phyloP scores from a whole-genome alignment of 2,113 vertebrate genomes.

The Gymnobelideus leadbeateri region DNA sequence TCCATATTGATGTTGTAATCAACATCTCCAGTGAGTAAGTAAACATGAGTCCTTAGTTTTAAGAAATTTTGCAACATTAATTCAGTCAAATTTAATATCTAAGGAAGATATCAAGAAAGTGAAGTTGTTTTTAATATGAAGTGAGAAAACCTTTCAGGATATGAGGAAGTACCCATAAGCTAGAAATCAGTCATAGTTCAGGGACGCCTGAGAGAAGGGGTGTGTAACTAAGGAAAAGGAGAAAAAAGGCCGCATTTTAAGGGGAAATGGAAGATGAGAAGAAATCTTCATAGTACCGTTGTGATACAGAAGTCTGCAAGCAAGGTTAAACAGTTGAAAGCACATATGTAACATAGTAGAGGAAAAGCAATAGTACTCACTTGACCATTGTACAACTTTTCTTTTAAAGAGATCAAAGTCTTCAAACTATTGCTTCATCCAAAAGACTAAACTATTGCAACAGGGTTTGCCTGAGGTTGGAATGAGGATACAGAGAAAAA shows the following conservation, averaged over 20 bases:
- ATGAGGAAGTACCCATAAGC: neutral
- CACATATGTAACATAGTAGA: neutral
- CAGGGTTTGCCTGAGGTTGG: neutral
- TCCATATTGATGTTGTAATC: neutral
- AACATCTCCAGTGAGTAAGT: neutral
- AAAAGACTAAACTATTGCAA: neutral
- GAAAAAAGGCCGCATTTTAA: neutral
- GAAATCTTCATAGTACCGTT: neutral
- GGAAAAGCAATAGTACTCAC: neutral
- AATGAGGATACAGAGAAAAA: neutral
- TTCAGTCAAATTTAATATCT: neutral
- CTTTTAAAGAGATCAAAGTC: neutral
- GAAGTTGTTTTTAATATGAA: neutral
- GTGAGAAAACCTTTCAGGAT: neutral
- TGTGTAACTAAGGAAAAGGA: neutral
- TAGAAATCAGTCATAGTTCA: neutral
- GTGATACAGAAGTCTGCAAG: neutral
- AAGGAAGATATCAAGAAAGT: neutral
- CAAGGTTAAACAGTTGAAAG: neutral
- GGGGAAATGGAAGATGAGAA: neutral
- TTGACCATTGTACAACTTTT: neutral
- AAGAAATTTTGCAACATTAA: neutral
- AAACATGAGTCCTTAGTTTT: neutral
- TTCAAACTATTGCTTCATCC: neutral
- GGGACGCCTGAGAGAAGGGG: neutral